Conservation (phyloP, 2,113 vertebrate genomes). For the Phylloscopus trochilus region DNA sequence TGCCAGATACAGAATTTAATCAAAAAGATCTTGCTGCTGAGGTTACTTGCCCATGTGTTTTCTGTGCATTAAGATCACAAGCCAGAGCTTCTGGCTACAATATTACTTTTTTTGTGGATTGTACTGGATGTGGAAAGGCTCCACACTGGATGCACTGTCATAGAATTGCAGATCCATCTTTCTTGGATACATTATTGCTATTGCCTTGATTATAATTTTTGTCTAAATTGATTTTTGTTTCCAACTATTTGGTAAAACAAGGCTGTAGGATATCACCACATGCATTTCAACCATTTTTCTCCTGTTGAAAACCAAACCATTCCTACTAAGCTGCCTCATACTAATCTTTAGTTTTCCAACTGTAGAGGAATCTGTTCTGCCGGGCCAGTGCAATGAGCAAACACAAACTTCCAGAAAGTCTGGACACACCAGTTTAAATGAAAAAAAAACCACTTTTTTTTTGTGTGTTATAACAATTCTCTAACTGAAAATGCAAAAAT, state of each 20-base stretch:
- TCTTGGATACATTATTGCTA: background rate
- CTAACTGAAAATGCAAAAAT: background rate
- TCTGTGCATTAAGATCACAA: background rate
- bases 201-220: background rate
- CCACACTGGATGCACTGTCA: background rate
- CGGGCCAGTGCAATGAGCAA: background rate
- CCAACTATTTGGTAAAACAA: background rate
- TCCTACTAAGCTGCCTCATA: background rate
- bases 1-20: background rate
- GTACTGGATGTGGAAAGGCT: background rate
- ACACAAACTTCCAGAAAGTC: background rate
- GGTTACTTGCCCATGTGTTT: background rate
- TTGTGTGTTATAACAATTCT: background rate
- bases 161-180: background rate
- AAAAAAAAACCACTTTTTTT: accelerated
- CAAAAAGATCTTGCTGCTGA: background rate
- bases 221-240: background rate
- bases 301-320: background rate
- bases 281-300: background rate
- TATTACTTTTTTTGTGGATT: background rate
- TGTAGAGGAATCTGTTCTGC: background rate
- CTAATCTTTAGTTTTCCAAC: background rate
- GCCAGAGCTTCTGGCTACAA: background rate
- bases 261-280: background rate
- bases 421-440: background rate